Evolutionary conservation across 2,888 invertebrate genomes (phyloP), one percentile per base, ranked within the genome.

Genomic region (Agriopis aurantiaria): DNA sequence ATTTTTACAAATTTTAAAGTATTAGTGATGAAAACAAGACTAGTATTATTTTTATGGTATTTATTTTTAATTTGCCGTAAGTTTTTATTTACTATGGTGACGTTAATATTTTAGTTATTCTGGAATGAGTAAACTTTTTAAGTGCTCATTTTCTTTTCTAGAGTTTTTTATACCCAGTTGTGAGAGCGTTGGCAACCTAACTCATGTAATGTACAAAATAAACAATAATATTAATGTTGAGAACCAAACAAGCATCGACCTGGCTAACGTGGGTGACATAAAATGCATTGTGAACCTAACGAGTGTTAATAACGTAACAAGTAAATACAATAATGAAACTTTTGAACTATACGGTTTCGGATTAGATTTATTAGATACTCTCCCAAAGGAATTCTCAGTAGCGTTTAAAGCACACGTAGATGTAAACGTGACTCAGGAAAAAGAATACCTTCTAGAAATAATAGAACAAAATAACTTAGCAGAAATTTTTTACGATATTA

Each of bases 121-220:
- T 49, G 4, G 14, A 14, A 49, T n/a, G 6, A n/a, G 49, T 49
- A n/a, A 49, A 52, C 12, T 17, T 14, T 17, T 0, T 48, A 14
- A 56, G n/a, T 48, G n/a, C 3, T 9, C 40, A n/a, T 41, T 40
- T 41, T 23, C 11, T 65, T 33, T 65, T 51, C 23, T 49, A 65
- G 65, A 43, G 4, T 51, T 52, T 33, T 17, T 9, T 12, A 46
- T 46, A 12, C 12, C 40, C 6, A 45, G 58, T 45, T 51, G 65
- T 52, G 17, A 48, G 41, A 41, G 8, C 12, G 2, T 43, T 41
- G 14, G 33, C 11, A 23, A 52, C 11, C 7, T 23, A 23, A 52
- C 23, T 11, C 9, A 14, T 11, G 4, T 23, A 33, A 11, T 33
- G 2, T 23, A 23, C 2, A 23, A 23, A 23, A 23, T 23, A 23